A percentile compares a stretch with the other conserved stretches of the same genome.
Evolutionary conservation across 2,113 vertebrate species (phyloP).

Genomic region (Nycticryphes semicollaris): DNA sequence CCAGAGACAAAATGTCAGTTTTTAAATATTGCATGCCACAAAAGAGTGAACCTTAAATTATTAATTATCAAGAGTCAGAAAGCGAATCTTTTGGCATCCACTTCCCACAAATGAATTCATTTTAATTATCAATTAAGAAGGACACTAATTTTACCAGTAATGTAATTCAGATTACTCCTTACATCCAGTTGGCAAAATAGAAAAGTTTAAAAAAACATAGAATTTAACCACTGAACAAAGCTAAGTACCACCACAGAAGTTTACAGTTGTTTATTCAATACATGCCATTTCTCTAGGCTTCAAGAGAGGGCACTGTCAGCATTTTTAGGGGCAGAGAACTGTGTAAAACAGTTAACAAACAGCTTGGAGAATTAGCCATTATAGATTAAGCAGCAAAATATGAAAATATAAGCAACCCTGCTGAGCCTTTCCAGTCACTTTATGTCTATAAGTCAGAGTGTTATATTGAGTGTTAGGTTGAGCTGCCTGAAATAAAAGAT

Average conservation of each 20-base stretch:
- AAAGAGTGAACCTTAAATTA: conserved; percentile 6
- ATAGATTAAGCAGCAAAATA: conserved; percentile 9
- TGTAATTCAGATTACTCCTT: neutral
- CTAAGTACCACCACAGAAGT: neutral
- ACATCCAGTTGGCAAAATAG: neutral
- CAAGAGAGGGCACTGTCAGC: neutral
- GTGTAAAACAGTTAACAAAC: neutral
- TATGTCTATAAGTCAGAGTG: neutral
- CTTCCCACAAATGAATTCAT: neutral
- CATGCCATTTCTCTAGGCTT: neutral
- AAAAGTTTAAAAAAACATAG: neutral
- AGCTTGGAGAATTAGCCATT: neutral
- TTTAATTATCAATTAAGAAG: neutral
- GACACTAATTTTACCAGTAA: neutral
- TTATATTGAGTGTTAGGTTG: neutral
- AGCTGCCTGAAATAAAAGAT: neutral
- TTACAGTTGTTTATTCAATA: neutral
- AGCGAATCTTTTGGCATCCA: neutral
- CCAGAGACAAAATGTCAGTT: conserved; percentile 38
- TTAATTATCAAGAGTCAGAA: neutral
- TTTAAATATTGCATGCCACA: conserved; percentile 16
- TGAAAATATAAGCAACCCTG: conserved; percentile 17
- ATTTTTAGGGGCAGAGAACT: neutral
- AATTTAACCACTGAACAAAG: neutral
- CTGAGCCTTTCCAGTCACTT: conserved; percentile 8